A percentile compares a stretch with the other conserved stretches of the same genome.
Conservation (phyloP, 92 coral and sea anemone species). For the Hydrozoanthus gracilis region DNA sequence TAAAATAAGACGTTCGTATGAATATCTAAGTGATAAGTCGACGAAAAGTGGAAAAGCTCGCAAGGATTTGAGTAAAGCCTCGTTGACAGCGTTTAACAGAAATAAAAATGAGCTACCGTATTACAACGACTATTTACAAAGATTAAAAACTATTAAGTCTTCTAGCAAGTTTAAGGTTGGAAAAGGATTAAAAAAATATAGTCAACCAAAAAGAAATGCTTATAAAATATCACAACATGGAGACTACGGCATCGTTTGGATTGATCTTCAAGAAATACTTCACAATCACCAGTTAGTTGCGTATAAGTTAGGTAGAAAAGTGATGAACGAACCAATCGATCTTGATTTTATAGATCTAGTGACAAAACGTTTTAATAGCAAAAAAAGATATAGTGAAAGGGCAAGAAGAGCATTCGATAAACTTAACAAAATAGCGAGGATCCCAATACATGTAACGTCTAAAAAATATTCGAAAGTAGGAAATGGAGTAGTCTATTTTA, state of each 20-base stretch:
- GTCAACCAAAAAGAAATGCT: conserved; percentile 7
- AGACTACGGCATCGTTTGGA: background rate
- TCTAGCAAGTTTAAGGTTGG: too few relatives aligned
- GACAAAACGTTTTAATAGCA: background rate
- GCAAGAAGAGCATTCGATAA: background rate
- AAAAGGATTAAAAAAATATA: background rate
- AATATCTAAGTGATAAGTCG: too few relatives aligned
- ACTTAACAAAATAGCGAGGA: background rate
- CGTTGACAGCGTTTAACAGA: too few relatives aligned
- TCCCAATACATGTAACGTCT: background rate
- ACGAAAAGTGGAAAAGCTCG: too few relatives aligned
- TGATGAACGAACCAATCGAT: too few relatives aligned
- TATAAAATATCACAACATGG: background rate
- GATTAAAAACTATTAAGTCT: too few relatives aligned
- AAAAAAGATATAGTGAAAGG: background rate
- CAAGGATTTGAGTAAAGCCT: too few relatives aligned
- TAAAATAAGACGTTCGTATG: too few relatives aligned
- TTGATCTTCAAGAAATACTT: background rate
- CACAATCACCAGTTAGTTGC: background rate
- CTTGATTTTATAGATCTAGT: too few relatives aligned
- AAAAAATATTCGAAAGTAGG: background rate
- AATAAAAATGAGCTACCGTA: background rate
- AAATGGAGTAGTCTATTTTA: background rate
- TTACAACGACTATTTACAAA: background rate
- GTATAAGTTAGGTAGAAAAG: too few relatives aligned